Base-by-base conservation (phyloP, 2,113 vertebrate genomes). In the Neotragus pygmaeus region DNA sequence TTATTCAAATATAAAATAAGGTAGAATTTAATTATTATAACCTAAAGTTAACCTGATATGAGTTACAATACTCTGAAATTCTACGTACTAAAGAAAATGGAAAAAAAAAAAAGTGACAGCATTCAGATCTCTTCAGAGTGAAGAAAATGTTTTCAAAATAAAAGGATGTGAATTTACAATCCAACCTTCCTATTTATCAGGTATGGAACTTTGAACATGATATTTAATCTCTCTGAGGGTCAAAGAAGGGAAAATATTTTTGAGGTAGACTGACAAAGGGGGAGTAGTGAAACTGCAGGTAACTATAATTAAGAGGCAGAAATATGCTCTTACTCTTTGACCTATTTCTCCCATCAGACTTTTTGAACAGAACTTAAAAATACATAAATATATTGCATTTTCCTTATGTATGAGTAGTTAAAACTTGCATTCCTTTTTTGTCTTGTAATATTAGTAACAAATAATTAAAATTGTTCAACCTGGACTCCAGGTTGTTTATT, bases 131-230 rank as follows among this genome's bases (percentile, higher is more conserved):
- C 73, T 28, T 39, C 39, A 19, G 53, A 89, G 60, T 84, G 55
- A 47, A 90, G 85, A 92, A 88, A 94, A 47, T 64, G 28, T 81
- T 81, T 93, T 96, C n/a, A 4, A 94, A 62, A 53, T 58, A 92
- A 64, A 33, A 43, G 36, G 7, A 70, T 16, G 77, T 49, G 23
- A 39, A 86, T 95, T 85, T 95, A 6, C 45, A 81, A 47, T 77
- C 27, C 13, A 85, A 45, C 2, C 11, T 33, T 93, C 16, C 13
- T 86, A 10, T 43, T 88, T 93, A 28, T 90, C 84, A 81, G n/a
- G 7, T 86, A 21, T 66, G 5, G 51, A 64, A 75, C 36, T 96
- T 88, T 70, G 28, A 73, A 47, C 15, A 47, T 70, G 47, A 43
- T 88, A 94, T 94, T 88, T 95, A 70, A 62, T 90, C 6, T 93